Conservation (phyloP, 2,888 invertebrate genomes). For the Clunio marinus region DNA sequence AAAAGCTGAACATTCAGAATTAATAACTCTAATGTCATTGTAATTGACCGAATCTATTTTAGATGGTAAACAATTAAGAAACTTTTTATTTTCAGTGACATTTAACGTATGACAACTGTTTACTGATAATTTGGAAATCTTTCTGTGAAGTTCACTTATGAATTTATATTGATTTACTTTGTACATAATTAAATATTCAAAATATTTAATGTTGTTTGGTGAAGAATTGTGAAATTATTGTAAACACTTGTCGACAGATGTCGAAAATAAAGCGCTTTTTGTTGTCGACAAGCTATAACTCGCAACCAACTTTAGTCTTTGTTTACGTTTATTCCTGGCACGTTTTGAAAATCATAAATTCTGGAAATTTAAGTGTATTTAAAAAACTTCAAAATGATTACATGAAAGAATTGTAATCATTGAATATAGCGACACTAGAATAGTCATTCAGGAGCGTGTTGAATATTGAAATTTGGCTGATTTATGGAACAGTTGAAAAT, state of each 20-base stretch:
- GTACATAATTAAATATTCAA: constrained; percentile 16
- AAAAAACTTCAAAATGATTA: no score
- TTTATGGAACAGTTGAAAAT: constrained; percentile 27
- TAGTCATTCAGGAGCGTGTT: no score
- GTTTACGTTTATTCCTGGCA: no score
- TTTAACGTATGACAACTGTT: constrained; percentile 7
- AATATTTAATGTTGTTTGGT: not conserved
- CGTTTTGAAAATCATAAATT: no score
- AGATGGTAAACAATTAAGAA: not conserved
- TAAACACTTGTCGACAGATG: no score
- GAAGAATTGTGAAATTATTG: constrained; percentile 11
- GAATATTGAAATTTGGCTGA: no score
- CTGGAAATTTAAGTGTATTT: no score
- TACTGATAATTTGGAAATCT: constrained; percentile 4
- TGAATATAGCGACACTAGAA: no score
- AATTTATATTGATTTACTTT: constrained; percentile 23
- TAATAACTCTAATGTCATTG: constrained; percentile 5
- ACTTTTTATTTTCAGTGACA: not conserved
- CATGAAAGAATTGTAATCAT: no score
- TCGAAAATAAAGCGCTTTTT: no score
- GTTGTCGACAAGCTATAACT: no score
- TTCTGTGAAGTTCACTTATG: constrained; percentile 10
- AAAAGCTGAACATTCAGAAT: constrained; percentile 29
- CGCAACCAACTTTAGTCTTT: no score
- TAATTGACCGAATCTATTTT: not conserved